Evolutionary conservation across 2,113 vertebrate species (phyloP), one percentile per base, ranked within the genome.

Genomic region (Aphyosemion australe): DNA sequence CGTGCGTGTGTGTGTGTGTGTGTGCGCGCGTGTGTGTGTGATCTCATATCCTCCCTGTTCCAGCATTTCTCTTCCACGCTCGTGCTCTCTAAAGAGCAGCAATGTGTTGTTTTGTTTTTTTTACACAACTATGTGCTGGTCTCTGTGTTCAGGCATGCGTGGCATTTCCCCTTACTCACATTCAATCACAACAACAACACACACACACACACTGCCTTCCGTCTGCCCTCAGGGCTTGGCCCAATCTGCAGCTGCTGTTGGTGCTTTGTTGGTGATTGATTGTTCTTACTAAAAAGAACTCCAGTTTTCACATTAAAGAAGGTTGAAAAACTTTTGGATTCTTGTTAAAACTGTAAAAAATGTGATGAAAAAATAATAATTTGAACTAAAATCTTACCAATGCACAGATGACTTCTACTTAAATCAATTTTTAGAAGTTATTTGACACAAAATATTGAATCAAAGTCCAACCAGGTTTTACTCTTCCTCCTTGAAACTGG

Each of bases 141-240:
- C 86, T 88, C 84, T 89, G 86, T 86, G 85, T 91, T 90, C 87
- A 73, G 87, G 92, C 89, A 94, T 50, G 92, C 87, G 77, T 78
- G 91, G 92, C 87, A 93, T 93, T 94, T 94, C 92, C 89, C 83
- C 88, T 88, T 80, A 87, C 89, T 80, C 84, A 74, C 78, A 63
- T 82, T 89, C 67, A 89, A 66, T 79, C 84, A 84, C 79, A 86
- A 62, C 86, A 88, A 87, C 80, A 74, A 75, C 61, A 21, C 55
- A 73, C 58, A 67, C 54, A 65, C 67, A 72, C 69, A 79, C 34
- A 37, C 61, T 61, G 49, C 66, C 66, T 84, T 80, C 73, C 72
- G 86, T 69, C 60, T 61, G 64, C 64, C 84, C 73, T 83, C 57
- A 43, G 83, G 88, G 74, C 59, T 79, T 31, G 11, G 61, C 58